These are phyloP conservation scores for Esox masquinongy DNA, from an alignment of 2,797 vertebrate genomes.

Conservation along the genomic window DNA sequence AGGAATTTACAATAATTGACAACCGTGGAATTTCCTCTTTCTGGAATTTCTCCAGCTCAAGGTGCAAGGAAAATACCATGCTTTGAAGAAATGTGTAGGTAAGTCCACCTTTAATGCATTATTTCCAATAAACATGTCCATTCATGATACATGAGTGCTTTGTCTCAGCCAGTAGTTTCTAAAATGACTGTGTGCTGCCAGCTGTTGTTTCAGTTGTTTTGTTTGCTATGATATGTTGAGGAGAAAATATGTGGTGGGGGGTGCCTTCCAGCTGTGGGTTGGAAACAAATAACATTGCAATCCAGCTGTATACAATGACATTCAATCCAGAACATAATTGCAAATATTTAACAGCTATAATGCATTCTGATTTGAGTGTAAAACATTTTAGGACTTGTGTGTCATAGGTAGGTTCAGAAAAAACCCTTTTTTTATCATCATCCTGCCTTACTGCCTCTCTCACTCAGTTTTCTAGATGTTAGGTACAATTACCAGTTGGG, in stretches of 20 bases:
- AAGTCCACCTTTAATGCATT: background rate
- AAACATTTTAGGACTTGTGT: background rate
- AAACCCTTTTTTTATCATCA: background rate
- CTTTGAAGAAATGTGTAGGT: background rate
- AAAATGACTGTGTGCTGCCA: background rate
- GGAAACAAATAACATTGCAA: slow-evolving; percentile 7
- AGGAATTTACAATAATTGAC: background rate
- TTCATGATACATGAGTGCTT: background rate
- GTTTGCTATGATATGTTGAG: background rate
- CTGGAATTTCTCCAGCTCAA: background rate
- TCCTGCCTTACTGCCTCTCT: background rate
- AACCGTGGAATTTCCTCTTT: background rate
- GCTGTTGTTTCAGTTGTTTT: slow-evolving; percentile 4
- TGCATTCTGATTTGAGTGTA: background rate
- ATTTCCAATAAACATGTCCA: background rate
- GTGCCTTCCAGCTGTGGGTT: background rate
- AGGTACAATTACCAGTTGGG: background rate
- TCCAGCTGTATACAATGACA: slow-evolving; percentile 60
- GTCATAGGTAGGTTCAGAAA: background rate
- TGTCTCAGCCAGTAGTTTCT: background rate
- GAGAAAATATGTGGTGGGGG: background rate
- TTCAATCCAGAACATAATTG: background rate
- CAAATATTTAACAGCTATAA: background rate
- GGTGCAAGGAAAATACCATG: background rate
- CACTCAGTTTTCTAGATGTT: background rate